phyloP scores from a whole-genome alignment of 2,797 vertebrate species.

The Spinibarbus caldwelli region DNA sequence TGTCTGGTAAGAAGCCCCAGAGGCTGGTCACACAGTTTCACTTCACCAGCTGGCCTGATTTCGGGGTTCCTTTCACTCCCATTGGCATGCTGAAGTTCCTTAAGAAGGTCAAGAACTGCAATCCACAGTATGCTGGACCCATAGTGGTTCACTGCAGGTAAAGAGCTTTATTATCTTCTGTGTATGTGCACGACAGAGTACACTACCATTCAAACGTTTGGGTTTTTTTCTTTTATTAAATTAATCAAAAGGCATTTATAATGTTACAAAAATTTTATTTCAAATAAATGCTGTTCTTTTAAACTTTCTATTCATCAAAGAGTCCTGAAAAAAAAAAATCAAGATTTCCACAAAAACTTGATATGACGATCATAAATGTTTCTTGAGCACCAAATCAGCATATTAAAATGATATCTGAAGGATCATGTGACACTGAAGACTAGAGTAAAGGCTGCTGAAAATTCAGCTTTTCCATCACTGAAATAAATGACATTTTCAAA shows the following conservation, averaged over 20 bases:
- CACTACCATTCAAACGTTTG: not conserved
- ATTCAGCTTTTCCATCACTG: not conserved
- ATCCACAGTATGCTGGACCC: slow-evolving; percentile 92
- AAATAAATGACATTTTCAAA: not conserved
- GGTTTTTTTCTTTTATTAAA: not conserved
- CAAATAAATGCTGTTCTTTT: too few relatives aligned
- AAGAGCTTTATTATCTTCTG: slow-evolving; percentile 23
- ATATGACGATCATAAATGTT: too few relatives aligned
- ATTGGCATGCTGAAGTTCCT: slow-evolving; percentile 99
- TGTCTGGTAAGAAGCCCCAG: slow-evolving; percentile 96
- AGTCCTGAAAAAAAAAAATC: too few relatives aligned
- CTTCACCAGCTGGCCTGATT: slow-evolving; percentile 99
- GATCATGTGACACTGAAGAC: too few relatives aligned
- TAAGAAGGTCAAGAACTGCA: slow-evolving; percentile 96
- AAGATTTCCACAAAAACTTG: not conserved
- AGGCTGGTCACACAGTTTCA: slow-evolving; percentile 97
- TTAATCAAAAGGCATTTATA: not conserved
- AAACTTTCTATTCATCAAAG: too few relatives aligned
- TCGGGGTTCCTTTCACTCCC: slow-evolving; percentile 98
- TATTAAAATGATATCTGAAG: not conserved
- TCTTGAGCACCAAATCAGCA: not conserved
- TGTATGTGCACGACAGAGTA: not conserved
- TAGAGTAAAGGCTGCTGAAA: not conserved
- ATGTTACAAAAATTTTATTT: not conserved
- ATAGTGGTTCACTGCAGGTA: slow-evolving; percentile 99